Percentiles rank a stretch among this genome's conserved stretches.
Evolutionary conservation across 2,888 invertebrate species (phyloP).

Genomic region (Aphidius colemani): DNA sequence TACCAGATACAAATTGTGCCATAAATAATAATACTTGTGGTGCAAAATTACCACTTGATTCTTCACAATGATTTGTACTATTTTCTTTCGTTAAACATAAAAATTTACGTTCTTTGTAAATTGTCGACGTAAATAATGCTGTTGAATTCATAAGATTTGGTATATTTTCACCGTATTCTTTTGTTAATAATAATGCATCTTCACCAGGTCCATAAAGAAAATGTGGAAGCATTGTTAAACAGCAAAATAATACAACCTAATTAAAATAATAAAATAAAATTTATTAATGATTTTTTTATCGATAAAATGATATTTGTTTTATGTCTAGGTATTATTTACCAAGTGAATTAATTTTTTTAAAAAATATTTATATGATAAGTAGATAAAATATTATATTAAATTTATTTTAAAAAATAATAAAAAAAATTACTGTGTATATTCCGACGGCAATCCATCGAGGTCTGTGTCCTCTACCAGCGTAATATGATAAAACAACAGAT

Average conservation of each 20-base stretch:
- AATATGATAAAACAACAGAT: constrained; percentile 71
- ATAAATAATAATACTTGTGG: constrained; percentile 69
- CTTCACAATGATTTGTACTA: constrained; percentile 59
- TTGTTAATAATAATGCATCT: constrained; percentile 68
- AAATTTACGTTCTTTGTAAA: constrained; percentile 64
- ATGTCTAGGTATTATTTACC: neutral
- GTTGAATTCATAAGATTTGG: constrained; percentile 54
- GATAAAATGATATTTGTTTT: neutral
- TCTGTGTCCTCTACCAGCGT: constrained; percentile 72
- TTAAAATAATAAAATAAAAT: constrained; percentile 10
- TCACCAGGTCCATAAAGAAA: constrained; percentile 72
- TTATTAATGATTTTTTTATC: neutral
- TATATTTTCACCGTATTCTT: constrained; percentile 64
- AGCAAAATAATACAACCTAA: constrained; percentile 67
- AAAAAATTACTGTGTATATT: constrained; percentile 56
- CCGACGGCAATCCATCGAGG: constrained; percentile 75
- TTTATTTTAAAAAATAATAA: neutral
- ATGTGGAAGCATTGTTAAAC: constrained; percentile 71
- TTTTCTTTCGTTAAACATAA: constrained; percentile 61
- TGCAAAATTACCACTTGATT: constrained; percentile 64
- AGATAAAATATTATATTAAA: no score
- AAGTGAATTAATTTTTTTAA: neutral
- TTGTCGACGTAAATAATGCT: constrained; percentile 43
- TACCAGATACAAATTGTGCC: constrained; percentile 73
- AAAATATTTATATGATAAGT: no score